Evolutionary conservation across 2,113 vertebrate genomes (phyloP).

Genomic region (Cyanistes caeruleus): DNA sequence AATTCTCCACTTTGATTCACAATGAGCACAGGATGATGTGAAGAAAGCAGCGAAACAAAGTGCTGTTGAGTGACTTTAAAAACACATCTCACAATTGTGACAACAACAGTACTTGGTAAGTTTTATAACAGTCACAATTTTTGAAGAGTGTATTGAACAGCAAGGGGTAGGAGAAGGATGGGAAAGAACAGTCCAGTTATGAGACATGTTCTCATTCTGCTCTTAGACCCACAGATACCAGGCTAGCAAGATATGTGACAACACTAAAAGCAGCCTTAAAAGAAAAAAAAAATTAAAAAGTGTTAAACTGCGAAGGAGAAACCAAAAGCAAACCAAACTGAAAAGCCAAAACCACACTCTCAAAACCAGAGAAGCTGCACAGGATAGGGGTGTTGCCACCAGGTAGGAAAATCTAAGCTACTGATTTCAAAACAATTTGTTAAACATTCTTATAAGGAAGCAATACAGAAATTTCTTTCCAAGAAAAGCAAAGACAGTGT

Average conservation of each 20-base stretch:
- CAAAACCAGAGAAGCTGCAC: neutral
- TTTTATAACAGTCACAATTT: neutral
- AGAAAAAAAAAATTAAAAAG: neutral
- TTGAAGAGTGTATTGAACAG: neutral
- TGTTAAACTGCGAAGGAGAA: neutral
- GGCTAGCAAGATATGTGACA: neutral
- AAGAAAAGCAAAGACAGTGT: neutral
- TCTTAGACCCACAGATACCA: neutral
- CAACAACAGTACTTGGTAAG: neutral
- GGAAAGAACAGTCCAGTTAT: neutral
- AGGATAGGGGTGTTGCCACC: neutral
- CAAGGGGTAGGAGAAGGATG: neutral
- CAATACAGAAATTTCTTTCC: neutral
- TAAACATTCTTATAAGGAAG: neutral
- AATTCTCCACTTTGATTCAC: neutral
- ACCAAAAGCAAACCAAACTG: neutral
- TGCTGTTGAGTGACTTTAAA: neutral
- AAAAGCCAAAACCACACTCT: neutral
- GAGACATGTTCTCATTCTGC: neutral
- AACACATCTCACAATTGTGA: rapidly evolving
- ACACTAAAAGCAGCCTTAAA: neutral
- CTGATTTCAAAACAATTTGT: neutral
- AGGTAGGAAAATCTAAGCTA: neutral
- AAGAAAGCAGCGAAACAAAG: neutral
- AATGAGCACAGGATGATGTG: neutral